Evolutionary conservation across 2,797 vertebrate species (phyloP).

Genomic region (Coranthus polyacanthus): DNA sequence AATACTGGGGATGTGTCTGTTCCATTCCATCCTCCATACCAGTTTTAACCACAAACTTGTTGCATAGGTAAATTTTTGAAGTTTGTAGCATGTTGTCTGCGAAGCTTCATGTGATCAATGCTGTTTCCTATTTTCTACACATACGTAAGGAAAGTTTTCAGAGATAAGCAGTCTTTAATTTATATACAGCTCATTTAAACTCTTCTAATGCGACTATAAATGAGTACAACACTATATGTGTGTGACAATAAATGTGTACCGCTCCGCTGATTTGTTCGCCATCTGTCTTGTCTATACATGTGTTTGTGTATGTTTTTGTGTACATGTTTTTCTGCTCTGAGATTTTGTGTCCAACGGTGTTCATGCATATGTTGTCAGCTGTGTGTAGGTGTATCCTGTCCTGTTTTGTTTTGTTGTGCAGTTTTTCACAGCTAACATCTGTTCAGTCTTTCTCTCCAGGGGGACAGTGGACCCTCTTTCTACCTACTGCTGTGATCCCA

Average conservation of each 20-base stretch:
- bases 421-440: constrained; percentile 68
- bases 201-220: constrained; percentile 6
- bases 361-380: constrained; percentile 18
- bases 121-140: not conserved
- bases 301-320: constrained; percentile 13
- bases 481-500: constrained; percentile 65
- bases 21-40: too few relatives aligned
- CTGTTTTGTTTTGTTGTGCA: constrained; percentile 43
- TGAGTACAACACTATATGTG: not conserved
- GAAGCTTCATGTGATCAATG: too few relatives aligned
- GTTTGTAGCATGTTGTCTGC: too few relatives aligned
- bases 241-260: not conserved
- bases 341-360: not conserved
- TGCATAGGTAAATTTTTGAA: too few relatives aligned
- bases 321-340: constrained; percentile 12
- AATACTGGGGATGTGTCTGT: too few relatives aligned
- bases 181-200: not conserved
- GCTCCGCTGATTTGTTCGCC: constrained; percentile 1
- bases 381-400: constrained; percentile 27
- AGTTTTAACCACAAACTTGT: too few relatives aligned
- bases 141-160: not conserved
- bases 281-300: constrained; percentile 7
- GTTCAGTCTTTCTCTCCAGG: constrained; percentile 52
- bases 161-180: not conserved
- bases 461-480: constrained; percentile 61